Base-by-base conservation (phyloP, 1,140 invertebrate genomes). In the Lepeophtheirus salmonis region DNA sequence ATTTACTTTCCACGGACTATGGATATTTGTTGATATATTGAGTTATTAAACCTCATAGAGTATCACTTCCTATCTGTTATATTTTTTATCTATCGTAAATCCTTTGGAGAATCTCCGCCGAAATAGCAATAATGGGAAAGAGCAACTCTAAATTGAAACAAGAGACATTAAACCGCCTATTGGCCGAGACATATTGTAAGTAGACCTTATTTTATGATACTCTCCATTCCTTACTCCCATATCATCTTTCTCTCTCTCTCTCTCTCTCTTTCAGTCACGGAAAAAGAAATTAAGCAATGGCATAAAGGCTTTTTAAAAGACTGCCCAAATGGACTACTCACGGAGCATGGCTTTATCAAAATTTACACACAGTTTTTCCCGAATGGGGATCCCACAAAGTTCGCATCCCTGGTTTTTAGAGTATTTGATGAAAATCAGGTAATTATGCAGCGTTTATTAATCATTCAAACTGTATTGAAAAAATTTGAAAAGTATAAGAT, bases 331-430 rank as follows among this genome's bases (percentile, higher is more conserved):
- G 67, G 67, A 23, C 64, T 64, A 21, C 63, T 68, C 50, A 69
- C 66, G 56, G 66, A 67, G 53, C 76, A 95, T 90, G 92, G 90
- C 61, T 97, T 97, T 76, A 90, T 96, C 70, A 92, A 89, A 77
- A 97, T 97, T 70, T 97, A 97, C 78, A 90, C 92, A 76, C 91
- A 97, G 74, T 97, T 97, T 76, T 97, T 97, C 74, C 91, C 92
- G 56, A 86, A 95, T 80, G 89, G 90, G 65, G 90, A 97, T 77
- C 91, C 92, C 18, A 90, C 87, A 66, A 95, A 95, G 76, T 97
- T 97, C 73, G 90, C 92, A 17, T 85, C 86, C 22, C 79, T 95
- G 66, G 90, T 97, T 21, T 97, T 97, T 76, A 83, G 91, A 70
- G 92, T 97, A 25, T 97, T 97, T 74, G 92, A 97, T 71, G 89